Conservation (phyloP, 2,113 vertebrate species). For the Takifugu flavidus region DNA sequence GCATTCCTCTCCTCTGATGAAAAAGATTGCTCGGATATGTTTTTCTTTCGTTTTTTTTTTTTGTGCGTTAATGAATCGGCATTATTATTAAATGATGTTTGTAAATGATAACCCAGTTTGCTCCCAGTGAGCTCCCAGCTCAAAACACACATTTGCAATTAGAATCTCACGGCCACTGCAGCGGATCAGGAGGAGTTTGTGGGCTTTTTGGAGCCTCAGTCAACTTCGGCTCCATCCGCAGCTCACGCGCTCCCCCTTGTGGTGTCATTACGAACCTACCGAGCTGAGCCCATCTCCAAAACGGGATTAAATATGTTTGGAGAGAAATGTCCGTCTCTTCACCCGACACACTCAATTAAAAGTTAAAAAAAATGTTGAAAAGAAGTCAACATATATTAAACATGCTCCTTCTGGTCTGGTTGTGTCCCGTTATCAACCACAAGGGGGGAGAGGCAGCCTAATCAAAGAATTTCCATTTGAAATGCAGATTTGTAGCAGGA, state of each 20-base stretch:
- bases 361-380: constrained; percentile 1
- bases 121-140: constrained; percentile 47
- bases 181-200: constrained; percentile 13
- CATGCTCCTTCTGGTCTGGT: constrained; percentile 10
- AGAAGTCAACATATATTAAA: constrained; percentile 6
- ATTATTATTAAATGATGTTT: constrained; percentile 78
- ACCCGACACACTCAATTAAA: no score
- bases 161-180: constrained; percentile 29
- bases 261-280: constrained; percentile 18
- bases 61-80: constrained; percentile 69
- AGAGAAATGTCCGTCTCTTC: no score
- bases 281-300: no score
- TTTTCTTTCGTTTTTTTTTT: constrained; percentile 3
- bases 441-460: constrained; percentile 27
- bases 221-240: constrained; percentile 16
- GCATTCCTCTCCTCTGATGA: constrained; percentile 65
- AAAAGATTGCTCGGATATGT: constrained; percentile 55
- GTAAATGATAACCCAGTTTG: constrained; percentile 71
- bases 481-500: no score
- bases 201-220: constrained; percentile 1
- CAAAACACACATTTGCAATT: constrained; percentile 59
- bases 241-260: constrained; percentile 64
- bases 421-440: constrained; percentile 43
- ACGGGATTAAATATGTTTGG: no score
- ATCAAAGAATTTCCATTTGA: no score